A percentile compares a stretch with the other conserved stretches of the same genome.
Evolutionary conservation across 2,113 vertebrate species (phyloP).

Genomic region (Trichechus manatus): DNA sequence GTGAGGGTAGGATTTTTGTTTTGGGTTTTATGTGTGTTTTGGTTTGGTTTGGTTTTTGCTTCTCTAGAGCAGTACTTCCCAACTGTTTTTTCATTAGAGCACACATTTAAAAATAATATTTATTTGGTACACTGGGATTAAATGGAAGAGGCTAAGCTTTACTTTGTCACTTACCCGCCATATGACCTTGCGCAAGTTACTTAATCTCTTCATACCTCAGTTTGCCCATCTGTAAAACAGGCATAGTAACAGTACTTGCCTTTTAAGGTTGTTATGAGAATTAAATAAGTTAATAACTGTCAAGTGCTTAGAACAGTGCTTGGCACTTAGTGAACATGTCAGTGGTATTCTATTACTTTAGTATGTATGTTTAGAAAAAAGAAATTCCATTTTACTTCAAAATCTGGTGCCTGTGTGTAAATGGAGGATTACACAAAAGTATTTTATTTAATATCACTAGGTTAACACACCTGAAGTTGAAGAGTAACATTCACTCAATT

Average conservation of each 20-base stretch:
- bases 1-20: background rate
- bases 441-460: constrained; percentile 14
- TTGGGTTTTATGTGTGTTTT: background rate
- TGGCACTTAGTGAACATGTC: background rate
- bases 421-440: background rate
- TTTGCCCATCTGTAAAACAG: too few relatives aligned
- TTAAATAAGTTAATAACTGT: background rate
- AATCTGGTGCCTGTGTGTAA: background rate
- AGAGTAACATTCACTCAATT: constrained; percentile 1
- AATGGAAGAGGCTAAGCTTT: background rate
- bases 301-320: background rate
- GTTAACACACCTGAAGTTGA: background rate
- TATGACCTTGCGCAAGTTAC: background rate
- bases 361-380: constrained; percentile 1
- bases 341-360: background rate
- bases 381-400: constrained; percentile 29
- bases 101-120: constrained; percentile 17
- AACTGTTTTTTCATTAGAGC: background rate
- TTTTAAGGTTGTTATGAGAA: background rate
- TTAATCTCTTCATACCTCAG: background rate
- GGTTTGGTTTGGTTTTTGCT: background rate
- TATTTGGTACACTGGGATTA: background rate
- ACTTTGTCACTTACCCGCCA: background rate
- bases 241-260: background rate
- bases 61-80: background rate